Evolutionary conservation across 2,888 invertebrate genomes (phyloP).

Genomic region (Erebia palarica): DNA sequence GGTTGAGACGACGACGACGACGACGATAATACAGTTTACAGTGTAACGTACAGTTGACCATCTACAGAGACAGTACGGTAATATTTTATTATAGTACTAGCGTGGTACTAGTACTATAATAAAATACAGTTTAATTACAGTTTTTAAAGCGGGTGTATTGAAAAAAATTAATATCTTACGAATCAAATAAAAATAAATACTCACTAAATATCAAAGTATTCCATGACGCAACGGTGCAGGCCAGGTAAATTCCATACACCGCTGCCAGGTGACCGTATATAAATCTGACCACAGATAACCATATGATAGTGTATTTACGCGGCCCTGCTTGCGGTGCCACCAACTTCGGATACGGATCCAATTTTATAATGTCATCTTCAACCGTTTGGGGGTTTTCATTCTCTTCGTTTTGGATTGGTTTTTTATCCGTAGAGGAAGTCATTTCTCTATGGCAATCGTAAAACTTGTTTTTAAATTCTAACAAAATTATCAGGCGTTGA

Average conservation of each 20-base stretch:
- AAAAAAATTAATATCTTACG: no score
- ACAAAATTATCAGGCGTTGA: no score
- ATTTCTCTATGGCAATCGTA: background rate
- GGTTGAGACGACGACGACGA: no score
- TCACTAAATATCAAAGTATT: slow-evolving; percentile 50
- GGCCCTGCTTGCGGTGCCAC: slow-evolving; percentile 46
- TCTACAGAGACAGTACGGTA: no score
- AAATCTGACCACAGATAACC: slow-evolving; percentile 46
- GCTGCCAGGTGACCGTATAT: slow-evolving; percentile 48
- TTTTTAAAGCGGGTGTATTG: no score
- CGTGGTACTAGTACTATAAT: no score
- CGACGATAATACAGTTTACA: no score
- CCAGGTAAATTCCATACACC: slow-evolving; percentile 50
- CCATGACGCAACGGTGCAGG: slow-evolving; percentile 48
- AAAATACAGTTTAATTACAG: no score
- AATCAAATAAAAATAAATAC: slow-evolving; percentile 28
- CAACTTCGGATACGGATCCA: slow-evolving; percentile 23
- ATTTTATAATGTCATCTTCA: slow-evolving; percentile 21
- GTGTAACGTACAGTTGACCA: no score
- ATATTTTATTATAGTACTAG: no score
- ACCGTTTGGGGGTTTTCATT: background rate
- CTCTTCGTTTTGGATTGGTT: background rate
- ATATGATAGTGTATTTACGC: slow-evolving; percentile 46
- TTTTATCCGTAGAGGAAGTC: background rate
- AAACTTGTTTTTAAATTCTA: no score